Evolutionary conservation across 2,888 invertebrate species (phyloP).

Genomic region (Trichopoda pennipes): DNA sequence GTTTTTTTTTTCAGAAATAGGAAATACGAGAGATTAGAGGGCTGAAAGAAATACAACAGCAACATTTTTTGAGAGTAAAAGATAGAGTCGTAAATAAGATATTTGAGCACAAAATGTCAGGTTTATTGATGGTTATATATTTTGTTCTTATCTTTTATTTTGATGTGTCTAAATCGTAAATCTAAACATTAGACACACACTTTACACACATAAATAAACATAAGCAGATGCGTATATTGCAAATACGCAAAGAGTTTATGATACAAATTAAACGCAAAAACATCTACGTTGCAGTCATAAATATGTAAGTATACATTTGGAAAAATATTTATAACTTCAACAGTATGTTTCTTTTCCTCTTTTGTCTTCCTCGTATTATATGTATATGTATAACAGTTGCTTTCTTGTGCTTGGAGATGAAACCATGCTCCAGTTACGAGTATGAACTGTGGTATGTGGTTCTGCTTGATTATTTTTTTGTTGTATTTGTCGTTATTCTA

Average conservation of each 20-base stretch:
- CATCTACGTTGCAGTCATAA: neutral
- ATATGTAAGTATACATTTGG: constrained; percentile 17
- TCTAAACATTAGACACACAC: constrained; percentile 33
- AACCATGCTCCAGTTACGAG: constrained; percentile 42
- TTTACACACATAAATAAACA: constrained; percentile 3
- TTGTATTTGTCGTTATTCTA: constrained; percentile 9
- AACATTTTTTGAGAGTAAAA: constrained; percentile 22
- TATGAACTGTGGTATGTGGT: neutral
- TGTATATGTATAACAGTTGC: neutral
- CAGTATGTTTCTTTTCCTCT: constrained; percentile 48
- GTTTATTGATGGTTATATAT: constrained; percentile 59
- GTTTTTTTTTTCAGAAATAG: too few relatives aligned
- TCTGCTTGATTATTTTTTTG: neutral
- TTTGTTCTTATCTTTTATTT: constrained; percentile 23
- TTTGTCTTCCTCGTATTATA: neutral
- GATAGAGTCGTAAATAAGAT: neutral
- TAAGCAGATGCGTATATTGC: neutral
- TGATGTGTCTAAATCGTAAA: constrained; percentile 39
- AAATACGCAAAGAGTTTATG: constrained; percentile 43
- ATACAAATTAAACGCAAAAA: constrained; percentile 42
- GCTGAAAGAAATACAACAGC: neutral
- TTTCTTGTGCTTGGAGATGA: neutral
- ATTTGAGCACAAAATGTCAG: constrained; percentile 9
- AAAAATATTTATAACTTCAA: constrained; percentile 42
- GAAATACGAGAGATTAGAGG: too few relatives aligned